Evolutionary conservation across 2,113 vertebrate species (phyloP), one percentile per base, ranked within the genome.

Genomic region (Phoxinus phoxinus): DNA sequence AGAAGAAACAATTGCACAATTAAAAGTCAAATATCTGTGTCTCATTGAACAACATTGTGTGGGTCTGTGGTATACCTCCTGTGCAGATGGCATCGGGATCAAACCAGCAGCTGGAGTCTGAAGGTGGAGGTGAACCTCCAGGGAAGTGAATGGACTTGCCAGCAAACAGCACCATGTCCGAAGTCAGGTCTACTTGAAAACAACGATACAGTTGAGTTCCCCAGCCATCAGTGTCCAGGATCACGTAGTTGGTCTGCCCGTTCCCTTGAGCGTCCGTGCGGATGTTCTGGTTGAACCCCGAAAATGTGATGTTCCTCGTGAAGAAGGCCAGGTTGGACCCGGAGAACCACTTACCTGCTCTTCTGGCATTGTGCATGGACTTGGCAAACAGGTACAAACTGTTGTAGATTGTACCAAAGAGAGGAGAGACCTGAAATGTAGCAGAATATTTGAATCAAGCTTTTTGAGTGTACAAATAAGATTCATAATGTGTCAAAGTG

Each of bases 401-500:
- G 78, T 98, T 96, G 78, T 97, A 99, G 91, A 98, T 96, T 56
- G 97, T 98, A 69, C 97, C 97, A 92, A 98, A 98, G 15, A 97
- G 94, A 0, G 96, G 97, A 69, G 96, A 96, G 56, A 97, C 96
- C 97, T 98, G 87, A 71, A 92, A 91, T 1, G 23, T 15, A 81
- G 9, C 35, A 41, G 44, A 25, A n/a, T 0, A 0, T 73, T 46
- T 46, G 17, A 83, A 32, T 21, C 32, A 5, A 76, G 32, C 0
- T 2, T 2, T 59, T 86, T 17, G 11, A 1, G 15, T 72, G 56
- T 46, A 61, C 23, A 84, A 13, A 27, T 30, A 9, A 27, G 48
- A 23, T 17, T 61, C 17, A n/a, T 0, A 61, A 37, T 85, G 21
- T 41, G 15, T 61, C 1, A 41, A 25, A n/a, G 13, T 41, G n/a